phyloP scores from a whole-genome alignment of 2,888 invertebrate genomes.

The Drosophila borealis region DNA sequence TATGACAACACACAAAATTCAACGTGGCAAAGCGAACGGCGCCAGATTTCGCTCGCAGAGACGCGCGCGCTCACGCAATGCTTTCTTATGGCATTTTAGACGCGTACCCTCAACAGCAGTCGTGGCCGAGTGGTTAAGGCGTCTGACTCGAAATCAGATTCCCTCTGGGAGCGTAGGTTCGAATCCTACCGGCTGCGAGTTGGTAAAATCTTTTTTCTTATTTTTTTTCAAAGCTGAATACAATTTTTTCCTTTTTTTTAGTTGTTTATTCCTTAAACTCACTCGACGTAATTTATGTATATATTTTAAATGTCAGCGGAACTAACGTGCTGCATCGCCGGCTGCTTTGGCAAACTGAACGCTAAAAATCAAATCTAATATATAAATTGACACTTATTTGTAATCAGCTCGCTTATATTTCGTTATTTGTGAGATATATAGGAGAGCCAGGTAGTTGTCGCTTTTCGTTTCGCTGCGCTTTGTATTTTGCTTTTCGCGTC shows the following conservation, averaged over 20 bases:
- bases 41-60: not conserved
- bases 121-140: constrained; percentile 86
- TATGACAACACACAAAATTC: constrained; percentile 10
- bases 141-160: constrained; percentile 86
- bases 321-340: constrained; percentile 52
- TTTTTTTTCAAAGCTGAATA: not conserved
- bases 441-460: constrained; percentile 19
- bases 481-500: constrained; percentile 32
- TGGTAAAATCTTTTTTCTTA: not conserved
- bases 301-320: constrained; percentile 15
- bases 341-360: constrained; percentile 52
- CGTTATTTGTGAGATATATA: constrained; percentile 56
- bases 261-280: not conserved
- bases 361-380: constrained; percentile 53
- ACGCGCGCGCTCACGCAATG: not conserved
- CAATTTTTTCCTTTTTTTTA: not conserved
- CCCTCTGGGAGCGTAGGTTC: constrained; percentile 86
- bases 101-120: constrained; percentile 73
- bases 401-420: constrained; percentile 70
- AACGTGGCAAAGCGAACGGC: constrained; percentile 47
- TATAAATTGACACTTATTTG: constrained; percentile 64
- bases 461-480: constrained; percentile 60
- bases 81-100: constrained; percentile 37
- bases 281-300: constrained; percentile 16
- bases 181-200: constrained; percentile 85